Evolutionary conservation across 1,140 invertebrate species (phyloP).

Genomic region (Panulirus ornatus): DNA sequence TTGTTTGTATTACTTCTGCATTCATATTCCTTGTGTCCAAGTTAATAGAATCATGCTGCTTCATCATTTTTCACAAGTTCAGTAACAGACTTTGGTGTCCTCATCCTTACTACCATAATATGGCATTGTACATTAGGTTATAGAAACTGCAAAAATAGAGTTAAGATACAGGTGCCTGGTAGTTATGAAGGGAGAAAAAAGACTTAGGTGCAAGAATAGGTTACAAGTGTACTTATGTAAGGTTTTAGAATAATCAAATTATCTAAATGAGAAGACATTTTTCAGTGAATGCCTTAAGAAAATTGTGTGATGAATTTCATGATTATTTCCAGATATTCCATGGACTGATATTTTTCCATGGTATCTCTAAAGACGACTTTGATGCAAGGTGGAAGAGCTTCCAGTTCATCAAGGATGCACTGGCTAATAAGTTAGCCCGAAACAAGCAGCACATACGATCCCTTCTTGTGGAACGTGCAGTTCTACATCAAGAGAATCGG

Average conservation of each 20-base stretch:
- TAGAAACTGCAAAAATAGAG: too few relatives aligned
- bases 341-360: slow-evolving; percentile 63
- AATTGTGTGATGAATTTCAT: not conserved
- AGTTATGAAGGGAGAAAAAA: too few relatives aligned
- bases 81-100: too few relatives aligned
- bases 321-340: slow-evolving; percentile 57
- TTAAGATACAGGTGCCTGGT: too few relatives aligned
- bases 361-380: slow-evolving; percentile 69
- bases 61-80: too few relatives aligned
- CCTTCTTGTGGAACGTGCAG: slow-evolving; percentile 83
- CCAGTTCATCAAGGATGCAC: slow-evolving; percentile 81
- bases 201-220: not conserved
- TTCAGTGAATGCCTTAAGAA: not conserved
- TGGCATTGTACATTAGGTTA: too few relatives aligned
- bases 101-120: too few relatives aligned
- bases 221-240: not conserved
- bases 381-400: slow-evolving; percentile 80
- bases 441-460: slow-evolving; percentile 83
- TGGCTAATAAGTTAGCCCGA: slow-evolving; percentile 82
- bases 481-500: slow-evolving; percentile 85
- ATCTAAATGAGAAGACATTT: not conserved
- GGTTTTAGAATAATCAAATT: too few relatives aligned
- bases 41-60: too few relatives aligned
- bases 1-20: too few relatives aligned
- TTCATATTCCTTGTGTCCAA: too few relatives aligned